Evolutionary conservation across 2,888 invertebrate genomes (phyloP).

Genomic region (Eupsilia transversa): DNA sequence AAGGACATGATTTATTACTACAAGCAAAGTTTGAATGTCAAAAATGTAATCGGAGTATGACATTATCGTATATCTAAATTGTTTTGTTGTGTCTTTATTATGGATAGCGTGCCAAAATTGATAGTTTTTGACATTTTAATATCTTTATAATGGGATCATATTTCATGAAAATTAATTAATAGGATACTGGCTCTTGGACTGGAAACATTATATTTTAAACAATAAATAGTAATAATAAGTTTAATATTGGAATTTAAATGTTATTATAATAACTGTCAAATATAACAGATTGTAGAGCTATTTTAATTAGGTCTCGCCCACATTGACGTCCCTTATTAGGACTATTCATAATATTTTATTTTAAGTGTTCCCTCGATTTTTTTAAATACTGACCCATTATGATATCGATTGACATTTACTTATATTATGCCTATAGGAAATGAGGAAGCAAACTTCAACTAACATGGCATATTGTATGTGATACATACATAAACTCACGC

Average conservation of each 20-base stretch:
- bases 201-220: conserved; percentile 30
- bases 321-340: conserved; percentile 42
- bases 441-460: background rate
- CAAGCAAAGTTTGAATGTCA: conserved; percentile 54
- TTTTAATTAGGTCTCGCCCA: conserved; percentile 60
- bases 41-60: conserved; percentile 32
- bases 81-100: conserved; percentile 31
- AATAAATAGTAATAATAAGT: conserved; percentile 44
- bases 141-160: conserved; percentile 43
- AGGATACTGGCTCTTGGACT: conserved; percentile 16
- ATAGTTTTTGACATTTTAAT: conserved; percentile 34
- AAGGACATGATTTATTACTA: conserved; percentile 45
- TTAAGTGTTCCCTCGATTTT: conserved; percentile 7
- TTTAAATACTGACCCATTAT: conserved; percentile 6
- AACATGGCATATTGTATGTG: background rate
- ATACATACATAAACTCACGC: background rate
- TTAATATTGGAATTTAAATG: conserved; percentile 39
- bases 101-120: conserved; percentile 32
- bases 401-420: conserved; percentile 8
- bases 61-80: conserved; percentile 40
- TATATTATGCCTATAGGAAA: background rate
- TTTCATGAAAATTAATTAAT: conserved; percentile 42
- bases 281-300: conserved; percentile 44
- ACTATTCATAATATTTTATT: conserved; percentile 26
- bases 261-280: conserved; percentile 54